Percentiles rank a stretch among this genome's conserved stretches.
Conservation (phyloP, 2,113 vertebrate species). For the Alectura lathami region DNA sequence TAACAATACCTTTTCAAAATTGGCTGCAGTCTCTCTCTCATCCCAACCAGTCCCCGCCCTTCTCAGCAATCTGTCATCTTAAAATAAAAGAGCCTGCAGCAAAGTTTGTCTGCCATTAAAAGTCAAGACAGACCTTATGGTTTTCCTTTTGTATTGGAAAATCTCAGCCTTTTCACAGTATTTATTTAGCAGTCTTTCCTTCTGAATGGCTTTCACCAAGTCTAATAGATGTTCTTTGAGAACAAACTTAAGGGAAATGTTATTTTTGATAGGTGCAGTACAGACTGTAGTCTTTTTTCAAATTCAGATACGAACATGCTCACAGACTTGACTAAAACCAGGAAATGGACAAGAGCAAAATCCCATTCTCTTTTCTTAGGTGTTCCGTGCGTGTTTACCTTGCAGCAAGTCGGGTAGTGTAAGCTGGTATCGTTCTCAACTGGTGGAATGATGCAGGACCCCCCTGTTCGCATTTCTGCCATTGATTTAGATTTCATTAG, state of each 20-base stretch:
- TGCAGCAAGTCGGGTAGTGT: background rate
- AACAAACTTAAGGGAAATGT: constrained; percentile 47
- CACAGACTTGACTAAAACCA: constrained; percentile 28
- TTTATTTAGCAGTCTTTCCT: constrained; percentile 68
- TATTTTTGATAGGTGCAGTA: constrained; percentile 47
- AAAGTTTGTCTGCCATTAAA: constrained; percentile 66
- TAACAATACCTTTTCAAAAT: constrained; percentile 84
- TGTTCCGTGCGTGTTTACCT: background rate
- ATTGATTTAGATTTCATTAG: constrained; percentile 16
- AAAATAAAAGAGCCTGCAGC: constrained; percentile 70
- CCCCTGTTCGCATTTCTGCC: background rate
- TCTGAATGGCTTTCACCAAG: constrained; percentile 47
- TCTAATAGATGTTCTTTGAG: constrained; percentile 54
- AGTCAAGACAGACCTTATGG: constrained; percentile 60
- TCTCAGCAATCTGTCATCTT: constrained; percentile 75
- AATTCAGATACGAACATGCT: background rate
- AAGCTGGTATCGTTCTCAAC: background rate
- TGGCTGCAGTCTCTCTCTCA: constrained; percentile 66
- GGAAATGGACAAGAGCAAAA: background rate
- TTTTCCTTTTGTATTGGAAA: constrained; percentile 73
- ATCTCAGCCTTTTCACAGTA: constrained; percentile 66
- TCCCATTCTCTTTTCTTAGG: background rate
- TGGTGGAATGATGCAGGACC: background rate
- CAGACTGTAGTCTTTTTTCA: background rate
- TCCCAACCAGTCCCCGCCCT: constrained; percentile 59